phyloP scores from a whole-genome alignment of 2,888 invertebrate species.

The Nemotelus pantherinus region DNA sequence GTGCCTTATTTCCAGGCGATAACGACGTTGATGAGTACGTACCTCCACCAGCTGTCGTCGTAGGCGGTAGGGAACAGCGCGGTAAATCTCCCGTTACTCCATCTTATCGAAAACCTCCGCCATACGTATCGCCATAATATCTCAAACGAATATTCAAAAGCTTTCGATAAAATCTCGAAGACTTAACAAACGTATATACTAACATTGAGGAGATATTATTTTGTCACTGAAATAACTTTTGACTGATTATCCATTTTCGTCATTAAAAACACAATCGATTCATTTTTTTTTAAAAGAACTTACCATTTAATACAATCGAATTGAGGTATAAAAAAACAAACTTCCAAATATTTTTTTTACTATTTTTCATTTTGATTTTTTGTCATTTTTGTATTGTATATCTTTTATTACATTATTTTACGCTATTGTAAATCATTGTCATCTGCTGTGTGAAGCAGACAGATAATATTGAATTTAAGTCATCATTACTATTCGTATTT shows the following conservation, averaged over 20 bases:
- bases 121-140: slow-evolving; percentile 95
- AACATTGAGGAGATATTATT: slow-evolving; percentile 11
- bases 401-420: slow-evolving; percentile 16
- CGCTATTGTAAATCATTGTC: slow-evolving; percentile 16
- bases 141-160: slow-evolving; percentile 24
- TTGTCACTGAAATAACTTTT: not conserved
- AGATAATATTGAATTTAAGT: slow-evolving; percentile 23
- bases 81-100: slow-evolving; percentile 84
- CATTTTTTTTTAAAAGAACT: not conserved
- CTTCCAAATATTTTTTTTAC: not conserved
- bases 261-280: not conserved
- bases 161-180: slow-evolving; percentile 26
- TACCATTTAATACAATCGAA: not conserved
- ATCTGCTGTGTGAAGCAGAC: not conserved
- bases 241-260: slow-evolving; percentile 36
- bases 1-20: slow-evolving; percentile 55
- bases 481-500: slow-evolving; percentile 31
- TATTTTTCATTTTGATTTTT: slow-evolving; percentile 13
- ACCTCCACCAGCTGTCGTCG: slow-evolving; percentile 83
- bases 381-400: slow-evolving; percentile 16
- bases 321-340: not conserved
- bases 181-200: slow-evolving; percentile 16
- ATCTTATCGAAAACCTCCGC: slow-evolving; percentile 94
- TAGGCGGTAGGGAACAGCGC: slow-evolving; percentile 72
- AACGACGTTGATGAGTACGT: slow-evolving; percentile 82